Conservation (phyloP, 2,113 vertebrate genomes). For the Catagonus wagneri region DNA sequence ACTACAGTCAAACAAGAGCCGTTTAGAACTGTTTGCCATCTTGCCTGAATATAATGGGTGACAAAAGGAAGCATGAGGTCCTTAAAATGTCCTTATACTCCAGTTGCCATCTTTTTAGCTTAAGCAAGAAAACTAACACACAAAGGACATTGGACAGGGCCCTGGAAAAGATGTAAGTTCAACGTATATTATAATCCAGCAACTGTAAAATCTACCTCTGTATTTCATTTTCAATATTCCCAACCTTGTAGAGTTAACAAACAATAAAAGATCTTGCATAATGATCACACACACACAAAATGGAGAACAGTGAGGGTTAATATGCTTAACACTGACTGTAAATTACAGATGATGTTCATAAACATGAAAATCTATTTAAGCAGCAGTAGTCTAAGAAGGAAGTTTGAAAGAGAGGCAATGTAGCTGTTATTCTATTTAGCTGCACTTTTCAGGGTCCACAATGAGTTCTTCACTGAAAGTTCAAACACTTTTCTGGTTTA, state of each 20-base stretch:
- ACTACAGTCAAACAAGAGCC: not conserved
- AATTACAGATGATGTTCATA: not conserved
- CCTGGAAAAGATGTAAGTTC: constrained; percentile 32
- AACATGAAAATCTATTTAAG: not conserved
- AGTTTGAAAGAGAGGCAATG: not conserved
- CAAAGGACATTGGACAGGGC: not conserved
- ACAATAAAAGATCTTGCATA: not conserved
- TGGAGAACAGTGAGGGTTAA: not conserved
- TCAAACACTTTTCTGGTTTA: not conserved
- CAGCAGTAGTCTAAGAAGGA: not conserved
- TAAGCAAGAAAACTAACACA: not conserved
- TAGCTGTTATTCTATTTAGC: not conserved
- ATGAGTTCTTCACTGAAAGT: not conserved
- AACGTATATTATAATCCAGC: not conserved
- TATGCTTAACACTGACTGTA: not conserved
- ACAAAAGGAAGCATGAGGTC: not conserved
- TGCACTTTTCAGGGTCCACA: not conserved
- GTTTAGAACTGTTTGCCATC: not conserved
- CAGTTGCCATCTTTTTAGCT: not conserved
- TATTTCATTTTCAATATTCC: not conserved
- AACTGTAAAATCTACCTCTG: constrained; percentile 5
- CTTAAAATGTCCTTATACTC: not conserved
- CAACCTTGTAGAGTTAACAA: not conserved
- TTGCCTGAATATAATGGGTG: not conserved
- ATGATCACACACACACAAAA: not conserved